A percentile compares a stretch with the other conserved stretches of the same genome.
Evolutionary conservation across 1,140 invertebrate species (phyloP).

Genomic region (Zophobas morio): DNA sequence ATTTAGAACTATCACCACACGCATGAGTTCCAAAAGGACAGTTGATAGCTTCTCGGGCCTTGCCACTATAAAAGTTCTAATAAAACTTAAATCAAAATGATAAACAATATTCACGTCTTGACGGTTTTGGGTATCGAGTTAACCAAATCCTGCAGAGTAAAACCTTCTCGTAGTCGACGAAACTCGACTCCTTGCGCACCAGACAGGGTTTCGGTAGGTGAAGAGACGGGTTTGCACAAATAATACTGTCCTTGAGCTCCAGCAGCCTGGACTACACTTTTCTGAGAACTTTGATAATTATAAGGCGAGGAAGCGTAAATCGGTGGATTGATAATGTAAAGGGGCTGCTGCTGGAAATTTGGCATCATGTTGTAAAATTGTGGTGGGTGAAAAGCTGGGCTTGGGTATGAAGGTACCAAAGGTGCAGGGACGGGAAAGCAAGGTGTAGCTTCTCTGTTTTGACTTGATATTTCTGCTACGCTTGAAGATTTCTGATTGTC

Average conservation of each 20-base stretch:
- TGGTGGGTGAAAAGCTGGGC: conserved; percentile 48
- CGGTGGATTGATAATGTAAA: conserved; percentile 58
- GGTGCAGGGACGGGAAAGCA: conserved; percentile 58
- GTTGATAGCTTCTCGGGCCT: conserved; percentile 55
- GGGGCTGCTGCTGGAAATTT: conserved; percentile 47
- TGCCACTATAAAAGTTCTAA: conserved; percentile 54
- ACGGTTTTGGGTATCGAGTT: neutral
- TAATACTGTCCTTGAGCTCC: conserved; percentile 61
- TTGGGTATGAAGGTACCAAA: conserved; percentile 48
- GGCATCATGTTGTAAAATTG: conserved; percentile 52
- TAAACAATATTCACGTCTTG: conserved; percentile 1
- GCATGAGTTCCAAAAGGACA: conserved; percentile 63
- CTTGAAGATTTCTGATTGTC: conserved; percentile 6
- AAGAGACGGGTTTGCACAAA: conserved; percentile 62
- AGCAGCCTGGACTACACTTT: conserved; percentile 52
- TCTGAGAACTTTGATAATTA: conserved; percentile 42
- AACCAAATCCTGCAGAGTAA: conserved; percentile 56
- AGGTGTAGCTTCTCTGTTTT: conserved; percentile 54
- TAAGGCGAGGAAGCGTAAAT: conserved; percentile 54
- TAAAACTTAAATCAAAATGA: neutral
- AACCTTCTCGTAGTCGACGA: conserved; percentile 49
- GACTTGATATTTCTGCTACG: conserved; percentile 35
- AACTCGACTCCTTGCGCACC: conserved; percentile 60
- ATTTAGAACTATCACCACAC: conserved; percentile 72
- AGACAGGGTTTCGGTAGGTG: conserved; percentile 51